Base-by-base conservation (phyloP, 2,797 vertebrate genomes). In the Bradypodion pumilum region DNA sequence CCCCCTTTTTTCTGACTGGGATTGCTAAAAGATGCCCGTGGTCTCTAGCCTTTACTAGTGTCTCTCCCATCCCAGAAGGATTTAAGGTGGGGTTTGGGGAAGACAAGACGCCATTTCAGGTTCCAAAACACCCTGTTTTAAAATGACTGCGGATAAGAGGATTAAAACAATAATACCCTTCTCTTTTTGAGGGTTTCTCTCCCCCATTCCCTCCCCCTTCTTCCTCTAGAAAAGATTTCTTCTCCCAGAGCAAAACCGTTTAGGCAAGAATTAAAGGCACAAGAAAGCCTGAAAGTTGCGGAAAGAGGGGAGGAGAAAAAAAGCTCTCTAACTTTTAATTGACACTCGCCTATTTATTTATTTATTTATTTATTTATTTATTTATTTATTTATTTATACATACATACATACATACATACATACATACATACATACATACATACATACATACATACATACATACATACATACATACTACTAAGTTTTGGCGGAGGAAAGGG, bases 131-230 rank as follows among this genome's bases (percentile, higher is more conserved):
- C 94, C 95, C 96, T 96, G 97, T 97, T 97, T 98, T 96, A 96
- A 97, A 98, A 97, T 98, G 97, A 98, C 97, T 97, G 97, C 97
- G 96, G 96, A 95, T 99, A 99, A 99, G 98, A 98, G 98, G 98
- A 99, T 99, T 99, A 99, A 98, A 98, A 97, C 95, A 97, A 98
- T 99, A 98, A 99, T 98, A 97, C 98, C 97, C 97, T 97, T 97
- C 97, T 98, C 97, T 98, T 97, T 97, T 98, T 97, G 96, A 95
- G 97, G 97, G 91, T 94, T 97, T 97, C 97, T 94, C 87, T 86
- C 32, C 80, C 12, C 87, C 89, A 32, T 92, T 91, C 91, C 92
- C 90, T 93, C 91, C 29, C 37, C 60, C 92, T n/a, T n/a, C 94
- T 86, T 94, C 93, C 94, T 95, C 93, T 92, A 97, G 97, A 98